Base-by-base conservation (phyloP, 2,888 invertebrate species). In the Monochamus alternatus region DNA sequence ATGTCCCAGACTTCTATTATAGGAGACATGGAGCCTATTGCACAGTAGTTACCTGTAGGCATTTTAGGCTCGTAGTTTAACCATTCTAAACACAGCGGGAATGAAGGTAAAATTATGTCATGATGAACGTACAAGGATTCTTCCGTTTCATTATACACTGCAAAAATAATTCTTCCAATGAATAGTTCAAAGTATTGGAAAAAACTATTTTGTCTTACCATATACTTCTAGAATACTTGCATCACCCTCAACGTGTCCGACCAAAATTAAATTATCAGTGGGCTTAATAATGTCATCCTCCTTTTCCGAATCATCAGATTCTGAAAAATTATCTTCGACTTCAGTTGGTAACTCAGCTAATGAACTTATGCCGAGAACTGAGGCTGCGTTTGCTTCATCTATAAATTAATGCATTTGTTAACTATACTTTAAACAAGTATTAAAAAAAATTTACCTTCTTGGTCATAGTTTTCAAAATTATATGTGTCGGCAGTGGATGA, bases 1-100 rank as follows among this genome's bases (percentile, higher is more conserved):
- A 99, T 89, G 89, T 99, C 98, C 98, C 98, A 99, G n/a, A 99
- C 93, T 83, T 97, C 95, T 74, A 99, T 98, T 59, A 95, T 92
- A 0, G 97, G 95, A 78, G 95, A 94, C 97, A 99, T 98, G 51
- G 94, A 94, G 10, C 98, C 98, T 74, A 98, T 92, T 0, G 98
- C 98, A 83, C 97, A 95, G 82, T 97, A 93, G 88, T 97, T 98
- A 22, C 94, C 95, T 76, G 92, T 91, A 52, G 93, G 91, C 79
- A 95, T 94, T 88, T 92, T 89, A 0, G 96, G 94, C 88, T 98
- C 97, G 87, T 95, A 96, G 88, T 95, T 95, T 74, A 99, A 90
- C 96, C 98, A 97, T 88, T 98, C 98, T 68, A 98, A 92, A 84
- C 97, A 96, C 10, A 99, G 90, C 0, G 98, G 98, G 87, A 96